Percentiles rank a stretch among this genome's conserved stretches.
Evolutionary conservation across 2,888 invertebrate species (phyloP).

Genomic region (Protodeltote pygarga): DNA sequence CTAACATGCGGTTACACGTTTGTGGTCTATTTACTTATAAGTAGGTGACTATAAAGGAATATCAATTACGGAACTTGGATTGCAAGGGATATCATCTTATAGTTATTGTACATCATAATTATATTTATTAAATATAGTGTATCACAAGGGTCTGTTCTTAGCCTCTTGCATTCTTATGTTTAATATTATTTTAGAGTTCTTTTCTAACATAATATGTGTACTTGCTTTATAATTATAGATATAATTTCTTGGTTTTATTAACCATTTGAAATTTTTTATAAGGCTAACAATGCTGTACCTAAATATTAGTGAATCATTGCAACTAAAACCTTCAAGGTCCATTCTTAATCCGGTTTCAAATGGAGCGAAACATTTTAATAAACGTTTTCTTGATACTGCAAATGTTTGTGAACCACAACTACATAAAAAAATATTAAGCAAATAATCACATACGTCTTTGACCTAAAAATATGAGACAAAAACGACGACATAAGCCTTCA

Average conservation of each 20-base stretch:
- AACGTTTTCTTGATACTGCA: no score
- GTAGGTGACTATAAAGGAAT: constrained; percentile 34
- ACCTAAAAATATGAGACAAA: background rate
- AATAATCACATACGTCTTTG: background rate
- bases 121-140: background rate
- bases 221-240: no score
- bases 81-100: background rate
- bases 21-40: constrained; percentile 50
- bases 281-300: no score
- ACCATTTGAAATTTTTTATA: no score
- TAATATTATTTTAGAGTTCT: background rate
- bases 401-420: no score
- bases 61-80: constrained; percentile 47
- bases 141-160: background rate
- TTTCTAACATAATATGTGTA: no score
- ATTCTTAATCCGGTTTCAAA: background rate
- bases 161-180: background rate
- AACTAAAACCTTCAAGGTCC: no score
- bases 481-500: constrained; percentile 2
- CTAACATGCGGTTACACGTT: constrained; percentile 52
- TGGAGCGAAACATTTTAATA: background rate
- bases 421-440: background rate
- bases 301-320: no score
- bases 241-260: no score
- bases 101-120: constrained; percentile 1